Evolutionary conservation across 2,888 invertebrate genomes (phyloP), one percentile per base, ranked within the genome.

Genomic region (Lymantria monacha): DNA sequence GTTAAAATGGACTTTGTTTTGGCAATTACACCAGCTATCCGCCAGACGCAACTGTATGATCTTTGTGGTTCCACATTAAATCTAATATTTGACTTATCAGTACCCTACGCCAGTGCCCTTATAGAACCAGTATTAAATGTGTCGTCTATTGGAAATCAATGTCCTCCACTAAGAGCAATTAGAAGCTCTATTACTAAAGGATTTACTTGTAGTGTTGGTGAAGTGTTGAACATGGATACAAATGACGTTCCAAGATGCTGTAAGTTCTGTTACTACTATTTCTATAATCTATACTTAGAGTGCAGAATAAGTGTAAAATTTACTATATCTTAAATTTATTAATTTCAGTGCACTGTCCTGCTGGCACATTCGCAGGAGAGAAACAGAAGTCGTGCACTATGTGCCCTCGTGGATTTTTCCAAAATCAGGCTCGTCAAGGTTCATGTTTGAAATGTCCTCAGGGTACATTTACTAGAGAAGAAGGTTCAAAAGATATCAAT

Each of bases 41-140:
- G 95, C 63, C 97, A 98, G 85, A 96, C 97, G 0, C 97, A 98
- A 73, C 88, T 99, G 0, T 99, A 98, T 77, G 98, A 98, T 64
- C 94, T 98, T 0, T 99, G 98, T 74, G 98, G 98, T 11, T 97
- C 97, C 0, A 98, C 98, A 0, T 83, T 99, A 55, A 97, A 96
- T 71, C 93, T 98, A 0, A 98, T 98, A 72, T 98, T 98, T 74
- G 98, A 98, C 83, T 87, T 99, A 42, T 96, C 97, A 40, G 98
- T 98, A 9, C 98, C 98, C 0, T 96, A 97, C 61, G 97, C 98
- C 2, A 97, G 96, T 74, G 96, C 95, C 31, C 95, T 97, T 0
- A 96, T 98, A 65, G 97, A 97, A 76, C 96, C 97, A 2, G 91
- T 98, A 7, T 85, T 98, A 30, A 98, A 97, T 74, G 96, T 98